Percentiles rank a stretch among this genome's conserved stretches.
Conservation (phyloP, 2,797 vertebrate genomes). For the Pteropus rufus region DNA sequence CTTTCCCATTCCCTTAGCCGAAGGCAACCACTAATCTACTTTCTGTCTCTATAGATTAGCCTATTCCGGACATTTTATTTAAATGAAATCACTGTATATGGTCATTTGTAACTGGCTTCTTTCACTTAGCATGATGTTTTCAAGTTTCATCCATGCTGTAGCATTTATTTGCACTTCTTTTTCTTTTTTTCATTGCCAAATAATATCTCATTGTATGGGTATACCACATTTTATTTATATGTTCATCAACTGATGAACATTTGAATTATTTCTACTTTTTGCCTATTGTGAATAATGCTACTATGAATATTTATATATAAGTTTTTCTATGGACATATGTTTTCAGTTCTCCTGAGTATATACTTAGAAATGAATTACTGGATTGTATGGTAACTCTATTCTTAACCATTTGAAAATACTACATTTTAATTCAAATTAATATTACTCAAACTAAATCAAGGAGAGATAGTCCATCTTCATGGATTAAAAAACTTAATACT, state of each 20-base stretch:
- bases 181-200: not conserved
- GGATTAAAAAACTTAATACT: not conserved
- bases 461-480: not conserved
- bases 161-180: not conserved
- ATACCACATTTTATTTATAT: not conserved
- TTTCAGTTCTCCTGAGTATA: not conserved
- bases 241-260: not conserved
- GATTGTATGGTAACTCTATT: not conserved
- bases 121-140: not conserved
- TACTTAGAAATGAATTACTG: not conserved
- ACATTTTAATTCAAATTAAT: constrained; percentile 5
- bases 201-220: not conserved
- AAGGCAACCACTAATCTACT: not conserved
- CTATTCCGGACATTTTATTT: not conserved
- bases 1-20: not conserved
- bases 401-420: not conserved
- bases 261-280: not conserved
- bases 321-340: not conserved
- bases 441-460: not conserved
- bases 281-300: not conserved
- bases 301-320: not conserved
- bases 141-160: not conserved
- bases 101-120: not conserved
- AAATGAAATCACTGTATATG: not conserved
- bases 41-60: not conserved